Base-by-base conservation (phyloP, 2,797 vertebrate species). In the Neomorphus geoffroyi region DNA sequence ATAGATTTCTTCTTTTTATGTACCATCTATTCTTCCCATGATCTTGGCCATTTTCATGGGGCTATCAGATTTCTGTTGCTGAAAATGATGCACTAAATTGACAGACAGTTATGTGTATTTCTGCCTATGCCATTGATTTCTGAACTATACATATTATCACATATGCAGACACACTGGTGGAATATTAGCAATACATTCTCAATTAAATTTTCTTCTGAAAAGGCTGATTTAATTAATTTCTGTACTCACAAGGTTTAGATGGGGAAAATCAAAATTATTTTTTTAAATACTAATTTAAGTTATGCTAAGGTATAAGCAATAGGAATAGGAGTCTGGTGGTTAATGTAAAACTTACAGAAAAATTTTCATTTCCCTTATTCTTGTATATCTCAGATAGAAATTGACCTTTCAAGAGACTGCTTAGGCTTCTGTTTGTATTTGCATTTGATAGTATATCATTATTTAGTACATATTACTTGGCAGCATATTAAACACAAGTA, bases 141-240 rank as follows among this genome's bases (percentile, higher is more conserved):
- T 89, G 79, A 60, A 45, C 81, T 45, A 16, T 18, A 30, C 5
- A 8, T 69, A 18, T 50, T 91, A 24, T 22, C 39, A 48, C 51
- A 23, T 30, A 18, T 7, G 24, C 15, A 51, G 50, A 43, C 17
- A 43, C 17, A n/a, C 2, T 4, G 2, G 4, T 32, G 6, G 0
- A 71, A 9, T 41, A 60, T 61, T 65, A 50, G 8, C 9, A 21
- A 74, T 21, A 39, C 4, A 14, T 46, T 81, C 32, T 56, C 27
- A 33, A 33, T 35, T 65, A 37, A 14, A 18, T 60, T 89, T 91
- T 60, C 18, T 82, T 60, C 32, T 80, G 35, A 30, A 48, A 18
- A 69, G 4, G 6, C 32, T 35, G 28, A 64, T 7, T n/a, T 61
- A 19, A 75, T 95, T 78, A 2, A 53, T 93, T 91, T 85, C 11